phyloP scores from a whole-genome alignment of 37 sponge, comb jelly and placozoan genomes.

The Haliclona indistincta region DNA sequence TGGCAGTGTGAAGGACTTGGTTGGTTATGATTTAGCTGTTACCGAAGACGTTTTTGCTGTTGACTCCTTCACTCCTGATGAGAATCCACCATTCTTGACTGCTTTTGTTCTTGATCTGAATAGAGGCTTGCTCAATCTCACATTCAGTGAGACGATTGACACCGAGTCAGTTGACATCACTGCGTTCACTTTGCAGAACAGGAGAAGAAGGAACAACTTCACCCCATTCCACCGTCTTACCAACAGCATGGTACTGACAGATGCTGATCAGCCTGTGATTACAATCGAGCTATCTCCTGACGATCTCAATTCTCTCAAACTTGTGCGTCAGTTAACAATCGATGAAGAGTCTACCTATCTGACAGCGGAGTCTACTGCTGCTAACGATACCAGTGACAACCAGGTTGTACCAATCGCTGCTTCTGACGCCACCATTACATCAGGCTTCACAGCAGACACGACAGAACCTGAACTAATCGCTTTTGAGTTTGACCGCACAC shows the following conservation, averaged over 20 bases:
- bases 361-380: slow-evolving; percentile 15
- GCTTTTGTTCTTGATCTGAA: slow-evolving; percentile 68
- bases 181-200: slow-evolving; percentile 63
- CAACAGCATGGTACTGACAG: slow-evolving; percentile 15
- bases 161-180: slow-evolving; percentile 28
- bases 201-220: slow-evolving; percentile 36
- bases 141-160: slow-evolving; percentile 81
- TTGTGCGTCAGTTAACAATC: slow-evolving; percentile 60
- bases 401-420: slow-evolving; percentile 21
- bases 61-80: slow-evolving; percentile 56
- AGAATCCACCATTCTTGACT: slow-evolving; percentile 44
- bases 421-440: slow-evolving; percentile 19
- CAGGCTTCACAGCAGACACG: slow-evolving; percentile 53
- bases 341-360: slow-evolving; percentile 66
- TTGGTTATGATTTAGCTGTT: slow-evolving; percentile 41
- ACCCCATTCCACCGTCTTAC: slow-evolving; percentile 16
- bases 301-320: slow-evolving; percentile 84
- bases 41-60: slow-evolving; percentile 20
- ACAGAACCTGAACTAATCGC: slow-evolving; percentile 63
- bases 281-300: slow-evolving; percentile 67
- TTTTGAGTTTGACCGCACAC: slow-evolving; percentile 79
- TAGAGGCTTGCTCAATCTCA: slow-evolving; percentile 59
- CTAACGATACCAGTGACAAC: slow-evolving; percentile 57
- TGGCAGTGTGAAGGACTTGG: slow-evolving; percentile 39
- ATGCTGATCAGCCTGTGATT: slow-evolving; percentile 18